A percentile compares a stretch with the other conserved stretches of the same genome.
Evolutionary conservation across 2,113 vertebrate species (phyloP).

Genomic region (Candoia aspera): DNA sequence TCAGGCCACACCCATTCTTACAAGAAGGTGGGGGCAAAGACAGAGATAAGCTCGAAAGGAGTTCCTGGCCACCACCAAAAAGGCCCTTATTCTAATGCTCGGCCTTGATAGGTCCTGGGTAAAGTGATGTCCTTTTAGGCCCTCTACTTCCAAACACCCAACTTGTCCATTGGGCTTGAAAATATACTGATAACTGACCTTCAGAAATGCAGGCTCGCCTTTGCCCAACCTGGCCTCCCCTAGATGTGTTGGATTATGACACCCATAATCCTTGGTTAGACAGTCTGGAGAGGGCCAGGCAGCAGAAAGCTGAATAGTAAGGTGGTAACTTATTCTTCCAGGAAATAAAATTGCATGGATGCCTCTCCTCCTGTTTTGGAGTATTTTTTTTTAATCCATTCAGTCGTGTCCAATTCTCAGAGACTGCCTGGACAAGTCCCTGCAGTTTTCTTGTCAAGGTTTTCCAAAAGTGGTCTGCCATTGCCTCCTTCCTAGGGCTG

Average conservation of each 20-base stretch:
- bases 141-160: not conserved
- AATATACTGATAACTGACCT: not conserved
- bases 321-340: not conserved
- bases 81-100: not conserved
- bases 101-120: not conserved
- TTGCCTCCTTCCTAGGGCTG: too few relatives aligned
- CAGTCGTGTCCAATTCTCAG: too few relatives aligned
- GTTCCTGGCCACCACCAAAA: not conserved
- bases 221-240: not conserved
- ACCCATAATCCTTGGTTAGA: not conserved
- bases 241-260: not conserved
- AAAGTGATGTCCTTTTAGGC: not conserved
- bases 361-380: not conserved
- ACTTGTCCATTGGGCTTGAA: not conserved
- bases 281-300: not conserved
- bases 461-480: too few relatives aligned
- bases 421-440: too few relatives aligned
- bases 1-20: not conserved
- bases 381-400: not conserved
- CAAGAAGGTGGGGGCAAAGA: not conserved
- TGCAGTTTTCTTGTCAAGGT: too few relatives aligned
- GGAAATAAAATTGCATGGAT: not conserved
- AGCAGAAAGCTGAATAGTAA: not conserved
- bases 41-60: not conserved
- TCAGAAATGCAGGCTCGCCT: not conserved